These are phyloP conservation scores for Lasaia peninsularis DNA, from an alignment of 1,140 invertebrate genomes.

Conservation along the genomic window DNA sequence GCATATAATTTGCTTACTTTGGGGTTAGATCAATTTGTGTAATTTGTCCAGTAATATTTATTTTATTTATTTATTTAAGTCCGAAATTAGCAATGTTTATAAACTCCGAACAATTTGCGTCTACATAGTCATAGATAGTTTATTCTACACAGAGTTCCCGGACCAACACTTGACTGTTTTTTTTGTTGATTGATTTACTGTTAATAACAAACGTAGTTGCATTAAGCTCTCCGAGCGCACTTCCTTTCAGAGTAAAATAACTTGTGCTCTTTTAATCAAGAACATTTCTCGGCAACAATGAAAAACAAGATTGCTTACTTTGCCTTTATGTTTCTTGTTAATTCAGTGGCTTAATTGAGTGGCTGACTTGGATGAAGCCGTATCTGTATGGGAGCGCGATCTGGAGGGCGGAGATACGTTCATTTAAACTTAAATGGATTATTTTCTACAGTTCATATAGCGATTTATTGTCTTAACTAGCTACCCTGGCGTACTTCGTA, in stretches of 20 bases:
- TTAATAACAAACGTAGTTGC: not conserved
- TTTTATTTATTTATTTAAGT: too few species aligned
- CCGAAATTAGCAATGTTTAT: too few species aligned
- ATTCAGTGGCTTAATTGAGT: constrained; percentile 24
- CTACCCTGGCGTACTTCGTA: too few species aligned
- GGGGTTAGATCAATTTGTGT: too few species aligned
- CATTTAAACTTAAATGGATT: not conserved
- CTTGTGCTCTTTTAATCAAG: constrained; percentile 4
- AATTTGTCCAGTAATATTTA: too few species aligned
- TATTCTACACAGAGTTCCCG: too few species aligned
- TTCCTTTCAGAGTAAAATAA: constrained; percentile 2
- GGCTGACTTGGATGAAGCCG: constrained; percentile 11
- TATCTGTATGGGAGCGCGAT: not conserved
- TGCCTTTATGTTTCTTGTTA: constrained; percentile 18
- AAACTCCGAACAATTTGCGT: too few species aligned
- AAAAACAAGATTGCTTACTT: constrained; percentile 8
- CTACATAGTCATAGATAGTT: too few species aligned
- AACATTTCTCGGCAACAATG: constrained; percentile 10
- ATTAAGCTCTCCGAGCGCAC: not conserved
- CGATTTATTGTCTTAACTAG: too few species aligned
- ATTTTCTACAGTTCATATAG: too few species aligned
- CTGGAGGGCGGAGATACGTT: not conserved
- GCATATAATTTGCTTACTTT: too few species aligned
- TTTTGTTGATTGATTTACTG: not conserved
- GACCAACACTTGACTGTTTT: too few species aligned